Conservation (phyloP, 1,140 invertebrate species). For the Drosophila santomea region DNA sequence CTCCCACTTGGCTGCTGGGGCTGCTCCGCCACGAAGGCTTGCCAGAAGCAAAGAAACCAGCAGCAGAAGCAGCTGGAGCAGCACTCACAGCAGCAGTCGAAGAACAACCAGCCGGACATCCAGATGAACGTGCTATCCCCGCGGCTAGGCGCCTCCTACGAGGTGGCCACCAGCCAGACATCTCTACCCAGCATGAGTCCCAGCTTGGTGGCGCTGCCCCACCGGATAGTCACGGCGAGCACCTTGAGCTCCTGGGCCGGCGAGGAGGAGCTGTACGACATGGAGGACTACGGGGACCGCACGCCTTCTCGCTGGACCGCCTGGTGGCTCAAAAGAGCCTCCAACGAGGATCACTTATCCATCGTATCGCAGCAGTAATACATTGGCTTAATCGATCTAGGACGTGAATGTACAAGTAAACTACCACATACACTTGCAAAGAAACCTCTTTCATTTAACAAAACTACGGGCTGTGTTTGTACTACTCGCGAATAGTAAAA, state of each 20-base stretch:
- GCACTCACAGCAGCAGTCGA: neutral
- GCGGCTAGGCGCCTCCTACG: neutral
- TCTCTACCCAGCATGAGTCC: conserved; percentile 25
- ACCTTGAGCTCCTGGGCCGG: conserved; percentile 29
- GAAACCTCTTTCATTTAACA: neutral
- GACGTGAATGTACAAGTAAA: too few relatives aligned
- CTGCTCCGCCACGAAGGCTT: neutral
- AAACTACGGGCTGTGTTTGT: neutral
- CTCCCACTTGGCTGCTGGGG: conserved; percentile 15
- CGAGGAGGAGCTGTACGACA: conserved; percentile 47
- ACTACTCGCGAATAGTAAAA: neutral
- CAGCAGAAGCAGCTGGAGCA: neutral
- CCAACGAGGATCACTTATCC: neutral
- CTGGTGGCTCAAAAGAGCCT: conserved; percentile 37
- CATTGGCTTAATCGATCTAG: too few relatives aligned
- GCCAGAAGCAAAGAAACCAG: conserved; percentile 1
- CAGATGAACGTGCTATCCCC: conserved; percentile 12
- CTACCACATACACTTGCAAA: too few relatives aligned
- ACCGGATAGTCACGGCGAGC: conserved; percentile 7
- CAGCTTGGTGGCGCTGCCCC: conserved; percentile 8
- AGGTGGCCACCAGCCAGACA: conserved; percentile 9
- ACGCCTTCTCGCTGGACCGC: conserved; percentile 34
- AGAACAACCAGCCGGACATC: conserved; percentile 12
- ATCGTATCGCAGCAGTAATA: too few relatives aligned
- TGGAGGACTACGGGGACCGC: conserved; percentile 38